phyloP scores from a whole-genome alignment of 2,888 invertebrate genomes.

The Lobophora halterata region DNA sequence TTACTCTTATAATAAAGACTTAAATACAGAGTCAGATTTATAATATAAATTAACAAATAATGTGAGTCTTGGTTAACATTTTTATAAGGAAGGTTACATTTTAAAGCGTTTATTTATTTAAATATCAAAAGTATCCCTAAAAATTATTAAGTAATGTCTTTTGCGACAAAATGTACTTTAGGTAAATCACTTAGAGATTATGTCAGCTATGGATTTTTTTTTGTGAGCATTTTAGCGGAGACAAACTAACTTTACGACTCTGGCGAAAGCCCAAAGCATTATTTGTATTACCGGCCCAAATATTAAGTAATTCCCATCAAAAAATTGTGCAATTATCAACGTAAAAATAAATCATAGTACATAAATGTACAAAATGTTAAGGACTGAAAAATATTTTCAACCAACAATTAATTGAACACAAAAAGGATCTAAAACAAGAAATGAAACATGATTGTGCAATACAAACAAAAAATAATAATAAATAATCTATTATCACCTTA shows the following conservation, averaged over 20 bases:
- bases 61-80: constrained; percentile 80
- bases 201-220: constrained; percentile 55
- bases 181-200: constrained; percentile 63
- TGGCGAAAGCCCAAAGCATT: constrained; percentile 59
- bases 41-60: constrained; percentile 74
- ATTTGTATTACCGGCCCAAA: constrained; percentile 34
- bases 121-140: constrained; percentile 74
- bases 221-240: constrained; percentile 49
- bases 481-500: constrained; percentile 75
- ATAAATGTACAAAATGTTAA: constrained; percentile 57
- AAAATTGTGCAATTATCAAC: constrained; percentile 66
- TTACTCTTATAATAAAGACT: constrained; percentile 74
- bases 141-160: constrained; percentile 71
- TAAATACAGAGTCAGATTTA: constrained; percentile 73
- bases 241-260: constrained; percentile 41
- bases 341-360: constrained; percentile 63
- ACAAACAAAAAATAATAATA: constrained; percentile 59
- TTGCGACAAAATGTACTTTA: constrained; percentile 72
- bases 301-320: constrained; percentile 42
- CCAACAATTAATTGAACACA: constrained; percentile 58
- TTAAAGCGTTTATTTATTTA: constrained; percentile 69
- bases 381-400: constrained; percentile 50
- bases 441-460: constrained; percentile 73
- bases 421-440: constrained; percentile 43
- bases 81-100: constrained; percentile 70